phyloP scores from a whole-genome alignment of 2,797 vertebrate species.

The Peromyscus eremicus region DNA sequence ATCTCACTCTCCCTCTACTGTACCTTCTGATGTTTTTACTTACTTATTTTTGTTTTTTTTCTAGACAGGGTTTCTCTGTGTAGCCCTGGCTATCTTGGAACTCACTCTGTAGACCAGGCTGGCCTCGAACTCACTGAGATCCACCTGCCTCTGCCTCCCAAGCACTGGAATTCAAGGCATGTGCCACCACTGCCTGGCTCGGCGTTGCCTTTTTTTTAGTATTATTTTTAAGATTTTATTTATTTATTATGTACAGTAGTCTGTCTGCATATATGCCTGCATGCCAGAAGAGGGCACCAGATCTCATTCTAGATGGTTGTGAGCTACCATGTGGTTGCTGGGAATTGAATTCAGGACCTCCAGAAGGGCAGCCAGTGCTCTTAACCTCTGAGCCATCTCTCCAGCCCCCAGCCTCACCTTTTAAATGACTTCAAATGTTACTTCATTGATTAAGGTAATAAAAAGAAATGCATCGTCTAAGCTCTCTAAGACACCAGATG shows the following conservation, averaged over 20 bases:
- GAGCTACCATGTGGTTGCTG: too few relatives aligned
- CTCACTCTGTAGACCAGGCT: not conserved
- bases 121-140: not conserved
- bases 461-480: not conserved
- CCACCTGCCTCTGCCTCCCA: not conserved
- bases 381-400: too few relatives aligned
- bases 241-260: too few relatives aligned
- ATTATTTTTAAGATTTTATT: too few relatives aligned
- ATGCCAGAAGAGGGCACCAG: too few relatives aligned
- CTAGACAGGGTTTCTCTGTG: not conserved
- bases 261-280: too few relatives aligned
- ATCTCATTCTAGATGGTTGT: too few relatives aligned
- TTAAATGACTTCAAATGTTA: not conserved
- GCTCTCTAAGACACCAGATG: not conserved
- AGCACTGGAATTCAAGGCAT: not conserved
- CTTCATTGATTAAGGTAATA: not conserved
- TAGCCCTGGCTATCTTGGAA: not conserved
- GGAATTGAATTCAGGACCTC: too few relatives aligned
- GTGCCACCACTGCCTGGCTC: not conserved
- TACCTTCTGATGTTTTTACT: not conserved
- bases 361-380: too few relatives aligned
- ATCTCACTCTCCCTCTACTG: not conserved
- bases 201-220: too few relatives aligned
- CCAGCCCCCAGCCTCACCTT: too few relatives aligned
- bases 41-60: not conserved